These are phyloP conservation scores for Speoplatyrhinus poulsoni DNA, from an alignment of 2,113 vertebrate species.

Conservation along the genomic window DNA sequence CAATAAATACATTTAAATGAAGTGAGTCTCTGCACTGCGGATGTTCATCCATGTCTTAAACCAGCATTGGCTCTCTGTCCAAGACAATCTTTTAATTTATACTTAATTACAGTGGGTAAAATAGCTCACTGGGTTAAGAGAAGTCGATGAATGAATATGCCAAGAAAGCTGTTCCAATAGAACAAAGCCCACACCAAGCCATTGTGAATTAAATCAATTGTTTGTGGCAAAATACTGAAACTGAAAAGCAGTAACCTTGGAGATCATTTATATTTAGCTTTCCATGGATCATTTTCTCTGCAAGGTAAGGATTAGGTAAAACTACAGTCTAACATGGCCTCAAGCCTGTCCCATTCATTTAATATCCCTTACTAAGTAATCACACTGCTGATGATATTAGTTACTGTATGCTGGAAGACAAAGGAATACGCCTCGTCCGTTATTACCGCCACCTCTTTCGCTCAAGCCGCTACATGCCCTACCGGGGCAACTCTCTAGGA, in stretches of 20 bases:
- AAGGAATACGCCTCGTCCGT: background rate
- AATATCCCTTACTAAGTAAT: constrained; percentile 19
- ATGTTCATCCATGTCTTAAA: constrained; percentile 11
- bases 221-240: too few relatives aligned
- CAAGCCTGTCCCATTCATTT: constrained; percentile 27
- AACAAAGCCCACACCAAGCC: too few relatives aligned
- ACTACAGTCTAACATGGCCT: background rate
- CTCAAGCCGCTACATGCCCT: background rate
- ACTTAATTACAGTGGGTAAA: too few relatives aligned
- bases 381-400: background rate
- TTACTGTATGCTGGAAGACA: background rate
- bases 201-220: too few relatives aligned
- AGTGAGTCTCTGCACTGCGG: constrained; percentile 1
- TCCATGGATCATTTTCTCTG: constrained; percentile 39
- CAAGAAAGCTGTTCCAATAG: too few relatives aligned
- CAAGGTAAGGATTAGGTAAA: constrained; percentile 10
- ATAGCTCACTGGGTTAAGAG: too few relatives aligned
- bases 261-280: constrained; percentile 51
- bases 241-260: constrained; percentile 17
- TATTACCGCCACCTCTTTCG: background rate
- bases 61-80: too few relatives aligned
- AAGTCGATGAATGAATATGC: too few relatives aligned
- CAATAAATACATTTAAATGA: constrained; percentile 51
- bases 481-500: background rate
- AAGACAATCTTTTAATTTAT: too few relatives aligned